These are phyloP conservation scores for Smithornis capensis DNA, from an alignment of 2,113 vertebrate species.

Conservation along the genomic window DNA sequence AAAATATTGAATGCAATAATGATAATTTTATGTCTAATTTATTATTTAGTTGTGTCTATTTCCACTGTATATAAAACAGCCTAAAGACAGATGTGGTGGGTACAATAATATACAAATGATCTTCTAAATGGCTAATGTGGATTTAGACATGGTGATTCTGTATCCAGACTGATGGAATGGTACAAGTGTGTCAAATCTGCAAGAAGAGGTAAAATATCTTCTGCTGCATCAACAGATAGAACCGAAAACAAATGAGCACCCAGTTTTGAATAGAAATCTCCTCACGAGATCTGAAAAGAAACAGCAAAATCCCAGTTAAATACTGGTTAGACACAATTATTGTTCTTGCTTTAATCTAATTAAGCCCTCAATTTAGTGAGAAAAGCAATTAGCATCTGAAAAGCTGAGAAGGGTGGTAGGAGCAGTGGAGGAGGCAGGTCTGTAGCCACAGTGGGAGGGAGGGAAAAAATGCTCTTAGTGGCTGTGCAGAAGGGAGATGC, in stretches of 20 bases:
- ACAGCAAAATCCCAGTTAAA: slow-evolving; percentile 41
- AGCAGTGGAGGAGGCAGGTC: slow-evolving; percentile 20
- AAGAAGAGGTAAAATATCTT: neutral
- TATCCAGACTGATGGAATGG: neutral
- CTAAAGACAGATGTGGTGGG: neutral
- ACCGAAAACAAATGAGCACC: neutral
- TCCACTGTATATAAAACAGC: neutral
- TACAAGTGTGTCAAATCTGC: neutral
- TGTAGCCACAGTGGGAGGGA: neutral
- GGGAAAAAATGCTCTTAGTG: neutral
- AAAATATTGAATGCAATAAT: neutral
- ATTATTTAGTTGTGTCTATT: neutral
- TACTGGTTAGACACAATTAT: slow-evolving; percentile 51
- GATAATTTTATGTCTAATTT: neutral
- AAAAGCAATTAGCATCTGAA: slow-evolving; percentile 60
- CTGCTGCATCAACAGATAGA: neutral
- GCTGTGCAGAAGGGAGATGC: neutral
- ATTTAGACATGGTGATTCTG: neutral
- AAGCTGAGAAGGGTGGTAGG: neutral
- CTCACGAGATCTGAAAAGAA: slow-evolving; percentile 25
- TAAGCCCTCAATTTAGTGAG: slow-evolving; percentile 55
- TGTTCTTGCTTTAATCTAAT: slow-evolving; percentile 61
- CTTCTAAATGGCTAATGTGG: neutral
- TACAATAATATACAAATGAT: neutral
- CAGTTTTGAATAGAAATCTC: slow-evolving; percentile 1